A percentile compares a stretch with the other conserved stretches of the same genome.
phyloP scores from a whole-genome alignment of 2,888 invertebrate species.

The Sarcophaga variegata region DNA sequence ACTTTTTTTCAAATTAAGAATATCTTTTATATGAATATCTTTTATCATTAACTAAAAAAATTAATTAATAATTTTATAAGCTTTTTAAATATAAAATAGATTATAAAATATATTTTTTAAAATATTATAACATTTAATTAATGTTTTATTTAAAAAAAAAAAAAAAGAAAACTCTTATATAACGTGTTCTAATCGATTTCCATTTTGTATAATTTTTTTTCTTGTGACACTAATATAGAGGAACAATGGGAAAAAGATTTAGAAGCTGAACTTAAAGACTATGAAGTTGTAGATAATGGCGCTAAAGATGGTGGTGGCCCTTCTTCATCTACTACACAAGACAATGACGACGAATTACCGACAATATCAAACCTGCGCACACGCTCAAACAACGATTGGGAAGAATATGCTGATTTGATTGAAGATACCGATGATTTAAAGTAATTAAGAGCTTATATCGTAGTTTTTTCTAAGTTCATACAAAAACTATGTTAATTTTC shows the following conservation, averaged over 20 bases:
- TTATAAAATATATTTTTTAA: not conserved
- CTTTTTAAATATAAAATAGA: conserved; percentile 37
- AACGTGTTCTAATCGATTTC: not conserved
- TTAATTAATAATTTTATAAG: not conserved
- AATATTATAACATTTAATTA: conserved; percentile 19
- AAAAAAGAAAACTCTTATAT: not conserved
- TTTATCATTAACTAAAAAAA: not conserved
- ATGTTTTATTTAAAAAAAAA: conserved; percentile 7
- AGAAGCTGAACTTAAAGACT: conserved; percentile 96
- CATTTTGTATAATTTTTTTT: conserved; percentile 68
- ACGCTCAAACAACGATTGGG: conserved; percentile 82
- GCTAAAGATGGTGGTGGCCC: conserved; percentile 73
- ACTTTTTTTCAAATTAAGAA: not conserved
- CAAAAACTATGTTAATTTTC: conserved; percentile 67
- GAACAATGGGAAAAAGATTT: conserved; percentile 98
- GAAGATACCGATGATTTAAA: conserved; percentile 82
- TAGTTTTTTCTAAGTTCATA: conserved; percentile 82
- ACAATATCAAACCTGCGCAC: conserved; percentile 81
- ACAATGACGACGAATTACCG: conserved; percentile 77
- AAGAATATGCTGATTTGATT: conserved; percentile 81
- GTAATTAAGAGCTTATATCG: conserved; percentile 83
- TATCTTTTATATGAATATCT: not conserved
- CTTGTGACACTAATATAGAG: conserved; percentile 81
- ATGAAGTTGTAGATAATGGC: conserved; percentile 91
- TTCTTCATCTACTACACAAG: conserved; percentile 59